Conservation (phyloP, 1,140 invertebrate genomes). For the Venustaconcha ellipsiformis region DNA sequence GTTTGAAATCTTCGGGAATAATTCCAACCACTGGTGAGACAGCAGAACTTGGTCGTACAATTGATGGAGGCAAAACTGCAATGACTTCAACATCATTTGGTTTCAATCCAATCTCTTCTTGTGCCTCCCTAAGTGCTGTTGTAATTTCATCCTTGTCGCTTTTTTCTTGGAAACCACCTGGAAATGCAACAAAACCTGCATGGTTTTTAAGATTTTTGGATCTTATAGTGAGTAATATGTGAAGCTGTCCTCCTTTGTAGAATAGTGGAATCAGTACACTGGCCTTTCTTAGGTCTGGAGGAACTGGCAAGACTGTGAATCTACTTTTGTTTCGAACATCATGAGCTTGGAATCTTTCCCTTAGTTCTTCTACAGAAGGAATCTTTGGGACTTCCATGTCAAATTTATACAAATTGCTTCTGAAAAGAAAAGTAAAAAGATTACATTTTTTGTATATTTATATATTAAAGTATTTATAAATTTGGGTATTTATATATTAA, state of each 20-base stretch:
- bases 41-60: slow-evolving; percentile 36
- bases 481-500: no score
- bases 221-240: slow-evolving; percentile 35
- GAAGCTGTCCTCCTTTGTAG: slow-evolving; percentile 23
- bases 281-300: slow-evolving; percentile 14
- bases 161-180: slow-evolving; percentile 42
- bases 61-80: slow-evolving; percentile 28
- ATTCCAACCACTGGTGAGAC: slow-evolving; percentile 43
- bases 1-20: slow-evolving; percentile 39
- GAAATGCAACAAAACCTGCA: slow-evolving; percentile 41
- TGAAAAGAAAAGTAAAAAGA: no score
- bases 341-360: slow-evolving; percentile 6
- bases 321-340: no score
- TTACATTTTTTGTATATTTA: no score
- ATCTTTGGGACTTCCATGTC: not conserved
- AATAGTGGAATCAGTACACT: slow-evolving; percentile 45
- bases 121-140: slow-evolving; percentile 46
- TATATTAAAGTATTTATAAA: no score
- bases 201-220: slow-evolving; percentile 31
- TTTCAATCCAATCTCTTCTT: slow-evolving; percentile 48
- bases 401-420: no score
- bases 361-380: slow-evolving; percentile 7
- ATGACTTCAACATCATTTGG: slow-evolving; percentile 34
- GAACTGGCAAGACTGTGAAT: no score
- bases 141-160: slow-evolving; percentile 32